A percentile compares a stretch with the other conserved stretches of the same genome.
These are phyloP conservation scores for Sminthurinus signatus DNA, from an alignment of 1,140 invertebrate species.

Conservation along the genomic window DNA sequence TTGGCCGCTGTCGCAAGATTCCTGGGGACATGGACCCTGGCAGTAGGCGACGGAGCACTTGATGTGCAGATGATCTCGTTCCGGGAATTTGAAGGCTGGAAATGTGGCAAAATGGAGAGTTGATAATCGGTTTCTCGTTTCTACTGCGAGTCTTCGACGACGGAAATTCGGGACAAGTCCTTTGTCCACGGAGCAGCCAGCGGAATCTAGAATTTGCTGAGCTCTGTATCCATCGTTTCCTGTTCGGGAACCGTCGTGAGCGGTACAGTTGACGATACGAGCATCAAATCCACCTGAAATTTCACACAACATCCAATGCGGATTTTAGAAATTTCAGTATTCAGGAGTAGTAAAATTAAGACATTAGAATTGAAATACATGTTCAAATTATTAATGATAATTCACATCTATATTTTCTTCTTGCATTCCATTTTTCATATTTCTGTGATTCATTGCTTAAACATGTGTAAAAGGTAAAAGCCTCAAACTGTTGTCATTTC, in stretches of 20 bases:
- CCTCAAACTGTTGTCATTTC: too few species aligned
- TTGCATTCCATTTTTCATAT: too few species aligned
- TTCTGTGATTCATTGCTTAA: too few species aligned
- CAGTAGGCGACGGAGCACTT: constrained; percentile 58
- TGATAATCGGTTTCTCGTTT: constrained; percentile 29
- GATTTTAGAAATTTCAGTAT: too few species aligned
- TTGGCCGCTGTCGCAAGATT: constrained; percentile 36
- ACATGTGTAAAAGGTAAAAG: too few species aligned
- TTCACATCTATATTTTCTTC: too few species aligned
- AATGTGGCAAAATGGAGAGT: constrained; percentile 54
- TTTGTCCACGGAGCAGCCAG: constrained; percentile 39
- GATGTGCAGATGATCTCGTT: constrained; percentile 63
- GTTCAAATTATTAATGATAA: too few species aligned
- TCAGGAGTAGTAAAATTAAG: too few species aligned
- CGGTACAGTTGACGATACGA: constrained; percentile 62
- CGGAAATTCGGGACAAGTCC: constrained; percentile 39
- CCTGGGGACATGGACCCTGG: constrained; percentile 57
- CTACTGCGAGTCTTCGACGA: constrained; percentile 29
- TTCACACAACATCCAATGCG: too few species aligned
- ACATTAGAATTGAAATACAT: too few species aligned
- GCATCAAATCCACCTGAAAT: constrained; percentile 59
- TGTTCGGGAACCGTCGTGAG: constrained; percentile 58
- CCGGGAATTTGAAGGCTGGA: constrained; percentile 71
- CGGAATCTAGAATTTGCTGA: constrained; percentile 39
- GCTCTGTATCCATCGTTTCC: constrained; percentile 30